These are phyloP conservation scores for Melanotaenia duboulayi DNA, from an alignment of 2,113 vertebrate species.

Conservation along the genomic window DNA sequence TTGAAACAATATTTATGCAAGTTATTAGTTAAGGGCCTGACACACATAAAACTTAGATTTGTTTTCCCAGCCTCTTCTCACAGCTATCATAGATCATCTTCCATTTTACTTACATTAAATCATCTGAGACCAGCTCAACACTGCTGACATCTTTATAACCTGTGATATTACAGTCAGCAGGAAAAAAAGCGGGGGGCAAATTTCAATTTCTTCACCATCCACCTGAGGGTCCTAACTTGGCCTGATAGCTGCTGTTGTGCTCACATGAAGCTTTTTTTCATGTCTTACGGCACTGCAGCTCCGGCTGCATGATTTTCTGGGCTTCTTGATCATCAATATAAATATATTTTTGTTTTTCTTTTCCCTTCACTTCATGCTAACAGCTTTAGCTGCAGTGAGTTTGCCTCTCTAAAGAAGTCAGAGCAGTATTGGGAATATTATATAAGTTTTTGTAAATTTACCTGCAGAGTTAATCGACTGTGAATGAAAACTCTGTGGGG, in stretches of 20 bases:
- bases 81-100: slow-evolving; percentile 1
- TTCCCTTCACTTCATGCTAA: neutral
- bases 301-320: neutral
- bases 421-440: too few relatives aligned
- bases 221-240: slow-evolving; percentile 19
- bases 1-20: neutral
- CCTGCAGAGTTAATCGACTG: too few relatives aligned
- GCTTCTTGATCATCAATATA: neutral
- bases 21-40: too few relatives aligned
- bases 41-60: neutral
- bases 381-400: neutral
- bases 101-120: neutral
- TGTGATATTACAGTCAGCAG: slow-evolving; percentile 32
- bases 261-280: neutral
- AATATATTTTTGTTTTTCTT: too few relatives aligned
- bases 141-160: slow-evolving; percentile 41
- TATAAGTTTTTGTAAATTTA: too few relatives aligned
- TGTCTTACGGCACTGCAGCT: neutral
- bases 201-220: slow-evolving; percentile 23
- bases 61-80: slow-evolving; percentile 23
- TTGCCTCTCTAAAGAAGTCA: neutral
- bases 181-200: slow-evolving; percentile 3
- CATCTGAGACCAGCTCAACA: slow-evolving; percentile 15
- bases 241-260: neutral
- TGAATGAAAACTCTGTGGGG: too few relatives aligned